These are phyloP conservation scores for Crioceris asparagi DNA, from an alignment of 2,888 invertebrate species.

Conservation along the genomic window DNA sequence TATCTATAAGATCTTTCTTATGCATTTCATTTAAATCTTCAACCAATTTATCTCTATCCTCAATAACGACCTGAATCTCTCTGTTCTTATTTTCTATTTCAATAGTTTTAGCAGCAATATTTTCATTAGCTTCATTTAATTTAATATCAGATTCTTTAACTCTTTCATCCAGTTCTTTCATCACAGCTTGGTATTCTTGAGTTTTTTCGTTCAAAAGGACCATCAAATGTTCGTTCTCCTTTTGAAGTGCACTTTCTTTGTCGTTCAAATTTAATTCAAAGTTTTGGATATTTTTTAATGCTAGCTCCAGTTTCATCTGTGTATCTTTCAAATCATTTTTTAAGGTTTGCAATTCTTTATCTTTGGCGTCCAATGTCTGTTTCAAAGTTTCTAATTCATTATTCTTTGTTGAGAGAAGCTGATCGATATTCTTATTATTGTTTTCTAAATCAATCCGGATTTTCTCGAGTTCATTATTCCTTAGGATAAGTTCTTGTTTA, in stretches of 20 bases:
- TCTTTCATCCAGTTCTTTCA: constrained; percentile 26
- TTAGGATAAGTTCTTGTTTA: neutral
- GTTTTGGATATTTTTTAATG: constrained; percentile 19
- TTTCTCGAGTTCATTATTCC: neutral
- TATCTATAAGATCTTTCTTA: constrained; percentile 39
- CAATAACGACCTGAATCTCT: constrained; percentile 11
- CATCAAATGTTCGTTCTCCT: constrained; percentile 31
- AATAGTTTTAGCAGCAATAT: too few species aligned
- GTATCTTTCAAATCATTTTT: constrained; percentile 31
- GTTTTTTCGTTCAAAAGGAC: constrained; percentile 27
- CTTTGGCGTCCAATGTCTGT: constrained; percentile 32
- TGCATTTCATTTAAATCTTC: constrained; percentile 23
- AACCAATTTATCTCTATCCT: constrained; percentile 16
- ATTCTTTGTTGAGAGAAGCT: neutral
- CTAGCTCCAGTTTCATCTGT: constrained; percentile 27
- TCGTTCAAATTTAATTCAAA: constrained; percentile 25
- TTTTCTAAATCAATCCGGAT: neutral
- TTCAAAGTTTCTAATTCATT: constrained; percentile 28
- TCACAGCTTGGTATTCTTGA: constrained; percentile 30
- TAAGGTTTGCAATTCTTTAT: constrained; percentile 22
- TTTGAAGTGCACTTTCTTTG: constrained; percentile 5
- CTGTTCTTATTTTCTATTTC: constrained; percentile 14
- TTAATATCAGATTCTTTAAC: too few species aligned
- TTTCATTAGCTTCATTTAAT: too few species aligned
- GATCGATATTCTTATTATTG: constrained; percentile 1